phyloP scores from a whole-genome alignment of 2,797 vertebrate genomes.

The Rhinogobio ventralis region DNA sequence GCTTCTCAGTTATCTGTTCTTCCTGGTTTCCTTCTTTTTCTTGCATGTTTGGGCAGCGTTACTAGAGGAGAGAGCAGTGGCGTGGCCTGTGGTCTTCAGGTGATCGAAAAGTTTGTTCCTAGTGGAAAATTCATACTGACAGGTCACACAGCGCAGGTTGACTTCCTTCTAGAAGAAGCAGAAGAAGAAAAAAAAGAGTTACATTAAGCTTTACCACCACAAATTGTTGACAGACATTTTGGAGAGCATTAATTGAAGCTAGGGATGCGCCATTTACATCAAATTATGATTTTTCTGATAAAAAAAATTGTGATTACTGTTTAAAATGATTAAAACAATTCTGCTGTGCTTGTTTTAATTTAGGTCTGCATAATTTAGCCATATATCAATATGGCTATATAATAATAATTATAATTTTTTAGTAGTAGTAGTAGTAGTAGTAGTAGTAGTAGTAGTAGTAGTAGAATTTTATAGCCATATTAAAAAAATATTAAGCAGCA shows the following conservation, averaged over 20 bases:
- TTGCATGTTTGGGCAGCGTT: conserved; percentile 76
- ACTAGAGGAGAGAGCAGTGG: conserved; percentile 74
- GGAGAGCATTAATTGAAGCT: background rate
- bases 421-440: no score
- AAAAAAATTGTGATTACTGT: background rate
- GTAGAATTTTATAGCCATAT: background rate
- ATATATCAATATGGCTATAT: background rate
- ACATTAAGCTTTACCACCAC: background rate
- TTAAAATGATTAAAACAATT: background rate
- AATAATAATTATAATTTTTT: no score
- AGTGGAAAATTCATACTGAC: conserved; percentile 85
- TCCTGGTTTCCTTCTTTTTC: conserved; percentile 85
- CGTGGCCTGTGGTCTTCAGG: conserved; percentile 90
- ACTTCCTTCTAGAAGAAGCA: conserved; percentile 74
- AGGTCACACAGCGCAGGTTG: conserved; percentile 85
- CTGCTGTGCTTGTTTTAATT: no score
- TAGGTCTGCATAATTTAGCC: no score
- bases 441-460: background rate
- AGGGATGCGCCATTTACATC: background rate
- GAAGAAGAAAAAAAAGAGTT: background rate
- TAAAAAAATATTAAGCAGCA: no score
- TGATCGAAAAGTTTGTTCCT: conserved; percentile 97
- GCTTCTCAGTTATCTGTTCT: conserved; percentile 82
- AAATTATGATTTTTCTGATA: background rate
- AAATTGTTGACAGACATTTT: background rate